Base-by-base conservation (phyloP, 2,888 invertebrate species). In the Acrobasis consociella region DNA sequence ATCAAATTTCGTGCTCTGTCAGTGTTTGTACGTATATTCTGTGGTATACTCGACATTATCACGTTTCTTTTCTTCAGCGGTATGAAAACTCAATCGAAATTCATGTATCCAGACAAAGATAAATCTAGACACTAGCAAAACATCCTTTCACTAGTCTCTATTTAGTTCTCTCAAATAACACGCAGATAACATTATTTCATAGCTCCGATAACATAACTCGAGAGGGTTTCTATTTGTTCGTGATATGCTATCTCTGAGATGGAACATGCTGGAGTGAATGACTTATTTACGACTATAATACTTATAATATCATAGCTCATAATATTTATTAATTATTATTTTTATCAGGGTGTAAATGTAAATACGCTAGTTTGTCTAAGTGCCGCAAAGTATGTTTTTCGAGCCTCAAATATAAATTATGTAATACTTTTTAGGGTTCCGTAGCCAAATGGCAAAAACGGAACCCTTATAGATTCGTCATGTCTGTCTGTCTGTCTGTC, bases 231-330 rank as follows among this genome's bases (percentile, higher is more conserved):
- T 46, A 46, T 46, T 46, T 46, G 46, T 46, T 46, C 10, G 31
- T 46, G 46, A 46, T 46, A 46, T 3, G 16, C 39, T 55, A 55
- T 55, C 55, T 55, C 16, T 9, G n/a, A 52, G 22, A 3, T 51
- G 51, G n/a, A 52, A 52, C 52, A 37, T 52, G 52, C 38, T 16
- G 15, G 38, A n/a, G 55, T 55, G 55, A 55, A 39, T 55, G 39
- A 55, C 55, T 55, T 55, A 55, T 55, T 39, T 55, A 55, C 15
- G 55, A 55, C 38, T 39, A 46, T 2, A 2, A 0, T 11, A 10
- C 10, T 10, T 1, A 11, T 42, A 42, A 42, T 42, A 42, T 10
- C 10, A 10, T 42, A 42, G n/a, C n/a, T 13, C 13, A 11, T 46
- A 46, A 46, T 42, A 42, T 42, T 42, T 42, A 42, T 42, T 13